A percentile compares a stretch with the other conserved stretches of the same genome.
phyloP scores from a whole-genome alignment of 2,113 vertebrate species.

The Cyphomyrus discorhynchus region DNA sequence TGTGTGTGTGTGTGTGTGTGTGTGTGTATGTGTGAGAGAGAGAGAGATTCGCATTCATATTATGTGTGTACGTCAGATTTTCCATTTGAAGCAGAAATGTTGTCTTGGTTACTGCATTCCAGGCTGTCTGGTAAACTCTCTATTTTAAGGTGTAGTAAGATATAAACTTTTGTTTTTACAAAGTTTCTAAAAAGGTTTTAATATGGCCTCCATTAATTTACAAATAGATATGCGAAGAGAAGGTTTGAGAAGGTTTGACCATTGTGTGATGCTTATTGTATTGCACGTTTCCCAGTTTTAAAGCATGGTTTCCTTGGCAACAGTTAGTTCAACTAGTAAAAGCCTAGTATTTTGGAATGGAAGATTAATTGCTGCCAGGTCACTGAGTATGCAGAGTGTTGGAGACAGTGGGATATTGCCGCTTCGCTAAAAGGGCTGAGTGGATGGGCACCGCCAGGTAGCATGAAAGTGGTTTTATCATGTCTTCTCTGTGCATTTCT shows the following conservation, averaged over 20 bases:
- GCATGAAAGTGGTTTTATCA: neutral
- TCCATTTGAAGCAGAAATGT: neutral
- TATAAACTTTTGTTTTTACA: neutral
- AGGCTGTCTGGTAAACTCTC: neutral
- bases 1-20: too few species aligned
- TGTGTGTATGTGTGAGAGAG: too few species aligned
- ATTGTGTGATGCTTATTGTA: neutral
- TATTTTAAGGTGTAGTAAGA: neutral
- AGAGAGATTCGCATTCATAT: neutral
- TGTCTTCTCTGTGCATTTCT: neutral
- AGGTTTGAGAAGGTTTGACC: neutral
- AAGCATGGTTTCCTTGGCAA: neutral
- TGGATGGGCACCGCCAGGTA: neutral
- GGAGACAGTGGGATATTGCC: neutral
- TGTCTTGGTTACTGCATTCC: neutral
- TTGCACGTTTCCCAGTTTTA: neutral
- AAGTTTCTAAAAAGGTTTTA: neutral
- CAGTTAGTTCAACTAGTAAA: neutral
- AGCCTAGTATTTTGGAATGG: neutral
- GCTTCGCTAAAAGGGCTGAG: neutral
- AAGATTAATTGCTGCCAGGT: constrained; percentile 1
- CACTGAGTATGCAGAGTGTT: neutral
- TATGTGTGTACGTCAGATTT: neutral
- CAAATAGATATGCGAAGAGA: neutral
- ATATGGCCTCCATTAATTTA: neutral